Evolutionary conservation across 2,113 vertebrate species (phyloP).

Genomic region (Todiramphus chloris): DNA sequence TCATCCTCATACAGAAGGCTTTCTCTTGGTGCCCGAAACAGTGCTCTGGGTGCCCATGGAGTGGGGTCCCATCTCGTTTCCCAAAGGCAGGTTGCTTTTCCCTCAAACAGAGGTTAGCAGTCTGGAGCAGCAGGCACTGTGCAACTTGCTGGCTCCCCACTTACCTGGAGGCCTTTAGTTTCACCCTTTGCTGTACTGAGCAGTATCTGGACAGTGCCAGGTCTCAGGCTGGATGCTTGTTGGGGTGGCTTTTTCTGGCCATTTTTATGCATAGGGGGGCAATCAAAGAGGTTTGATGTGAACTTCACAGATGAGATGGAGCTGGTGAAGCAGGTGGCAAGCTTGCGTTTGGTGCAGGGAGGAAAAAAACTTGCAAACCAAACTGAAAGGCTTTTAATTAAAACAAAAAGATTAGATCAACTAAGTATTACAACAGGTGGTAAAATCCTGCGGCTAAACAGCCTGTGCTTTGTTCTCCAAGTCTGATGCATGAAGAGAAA

Average conservation of each 20-base stretch:
- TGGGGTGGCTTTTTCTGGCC: background rate
- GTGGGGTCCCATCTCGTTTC: background rate
- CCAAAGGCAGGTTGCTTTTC: background rate
- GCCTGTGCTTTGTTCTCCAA: constrained; percentile 17
- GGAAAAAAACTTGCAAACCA: background rate
- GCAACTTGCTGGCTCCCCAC: background rate
- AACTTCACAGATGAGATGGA: fast-evolving
- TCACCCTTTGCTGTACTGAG: background rate
- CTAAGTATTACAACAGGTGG: constrained; percentile 32
- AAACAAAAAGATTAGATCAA: constrained; percentile 50
- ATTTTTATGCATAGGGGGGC: background rate
- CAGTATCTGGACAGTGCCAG: background rate
- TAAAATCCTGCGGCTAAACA: constrained; percentile 41
- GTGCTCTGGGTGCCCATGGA: background rate
- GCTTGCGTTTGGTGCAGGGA: background rate
- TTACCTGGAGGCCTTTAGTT: background rate
- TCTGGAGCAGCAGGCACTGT: background rate
- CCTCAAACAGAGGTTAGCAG: background rate
- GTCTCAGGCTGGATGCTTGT: background rate
- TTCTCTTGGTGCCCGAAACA: background rate
- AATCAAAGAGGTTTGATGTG: background rate
- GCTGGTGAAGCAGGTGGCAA: background rate
- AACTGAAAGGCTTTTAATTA: constrained; percentile 57
- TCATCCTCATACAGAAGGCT: background rate
- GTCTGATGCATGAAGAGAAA: background rate